Percentiles rank a stretch among this genome's conserved stretches.
phyloP scores from a whole-genome alignment of 1,140 invertebrate genomes.

The Propsilocerus akamusi region DNA sequence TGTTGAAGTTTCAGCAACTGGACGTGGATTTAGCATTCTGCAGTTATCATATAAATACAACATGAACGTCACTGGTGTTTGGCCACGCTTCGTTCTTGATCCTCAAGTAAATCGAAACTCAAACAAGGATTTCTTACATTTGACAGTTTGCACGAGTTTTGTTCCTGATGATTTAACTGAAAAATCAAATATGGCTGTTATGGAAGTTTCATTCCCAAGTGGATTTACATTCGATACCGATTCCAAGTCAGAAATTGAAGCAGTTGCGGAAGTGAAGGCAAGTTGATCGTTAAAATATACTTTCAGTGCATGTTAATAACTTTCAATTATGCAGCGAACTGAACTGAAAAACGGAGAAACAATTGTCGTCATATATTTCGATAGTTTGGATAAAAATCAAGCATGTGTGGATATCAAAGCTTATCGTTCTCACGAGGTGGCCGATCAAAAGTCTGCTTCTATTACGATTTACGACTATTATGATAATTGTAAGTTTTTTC shows the following conservation, averaged over 20 bases:
- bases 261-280: conserved; percentile 47
- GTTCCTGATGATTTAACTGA: conserved; percentile 33
- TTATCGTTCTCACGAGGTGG: conserved; percentile 67
- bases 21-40: conserved; percentile 64
- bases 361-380: conserved; percentile 70
- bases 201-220: conserved; percentile 70
- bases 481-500: conserved; percentile 50
- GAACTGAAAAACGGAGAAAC: conserved; percentile 59
- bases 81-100: conserved; percentile 76
- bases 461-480: conserved; percentile 85
- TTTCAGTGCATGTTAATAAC: neutral
- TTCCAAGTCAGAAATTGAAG: conserved; percentile 47
- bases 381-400: conserved; percentile 54
- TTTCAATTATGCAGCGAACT: conserved; percentile 28
- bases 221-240: conserved; percentile 69
- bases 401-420: conserved; percentile 72
- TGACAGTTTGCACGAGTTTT: conserved; percentile 68
- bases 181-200: conserved; percentile 74
- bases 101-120: conserved; percentile 75
- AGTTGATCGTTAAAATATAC: neutral
- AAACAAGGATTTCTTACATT: conserved; percentile 59
- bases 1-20: conserved; percentile 49
- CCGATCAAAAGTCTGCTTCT: conserved; percentile 65
- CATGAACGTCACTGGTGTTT: conserved; percentile 74
- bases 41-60: conserved; percentile 72